Base-by-base conservation (phyloP, 2,888 invertebrate species). In the Thereva unica region DNA sequence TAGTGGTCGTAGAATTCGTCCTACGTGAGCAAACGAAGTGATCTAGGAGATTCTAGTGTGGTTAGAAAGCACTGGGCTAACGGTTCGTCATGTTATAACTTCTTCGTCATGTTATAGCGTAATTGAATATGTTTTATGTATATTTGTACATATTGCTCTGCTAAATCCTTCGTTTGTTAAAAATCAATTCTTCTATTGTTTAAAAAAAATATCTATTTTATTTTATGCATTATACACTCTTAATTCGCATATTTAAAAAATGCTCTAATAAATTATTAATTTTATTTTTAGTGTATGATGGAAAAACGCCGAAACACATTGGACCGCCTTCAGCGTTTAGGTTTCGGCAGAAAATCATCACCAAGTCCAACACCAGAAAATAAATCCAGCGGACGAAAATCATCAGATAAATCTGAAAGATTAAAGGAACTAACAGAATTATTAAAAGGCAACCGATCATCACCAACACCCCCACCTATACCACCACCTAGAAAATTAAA, bases 271-370 rank as follows among this genome's bases (percentile, higher is more conserved):
- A 59, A 59, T 59, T 37, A 35, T 23, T 41, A 45, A 67, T 52
- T 71, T 49, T 67, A 10, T 54, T 72, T 73, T 35, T 69, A 80
- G 80, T 71, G 73, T 68, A 77, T 73, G 72, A 81, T 81, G 81
- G 81, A 81, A 69, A 80, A 78, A 74, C 77, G 78, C 70, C 77
- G 78, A 71, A 87, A 88, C 86, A 89, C 89, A 80, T 89, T 91
- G 88, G 92, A 92, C 84, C 90, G 91, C 75, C 84, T 91, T 82
- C 90, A 90, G 78, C 89, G 88, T 82, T 85, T 89, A 80, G 89
- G 90, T 80, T 88, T 89, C 84, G 89, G 86, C 75, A 80, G 79
- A 65, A 77, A 76, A 71, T 76, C 79, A 66, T 75, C 78, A 40
- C 72, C 77, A 23, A 73, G 71, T 59, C 68, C 71, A 65, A 66